These are phyloP conservation scores for Argya squamiceps DNA, from an alignment of 2,797 vertebrate species.

Conservation along the genomic window DNA sequence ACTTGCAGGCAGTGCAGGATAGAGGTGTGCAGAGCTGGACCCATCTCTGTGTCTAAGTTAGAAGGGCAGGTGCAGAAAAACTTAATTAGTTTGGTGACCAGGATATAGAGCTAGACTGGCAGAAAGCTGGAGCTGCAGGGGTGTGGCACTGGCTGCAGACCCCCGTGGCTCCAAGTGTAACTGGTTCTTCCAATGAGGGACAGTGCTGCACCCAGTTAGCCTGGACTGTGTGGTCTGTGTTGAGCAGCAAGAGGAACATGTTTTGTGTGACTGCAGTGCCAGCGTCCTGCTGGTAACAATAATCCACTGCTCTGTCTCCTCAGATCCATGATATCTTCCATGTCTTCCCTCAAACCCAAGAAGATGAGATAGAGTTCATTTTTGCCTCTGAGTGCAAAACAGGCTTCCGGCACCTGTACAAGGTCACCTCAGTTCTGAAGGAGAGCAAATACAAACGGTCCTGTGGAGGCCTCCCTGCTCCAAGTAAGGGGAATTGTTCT, in stretches of 20 bases:
- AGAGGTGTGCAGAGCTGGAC: not conserved
- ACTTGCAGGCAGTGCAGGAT: not conserved
- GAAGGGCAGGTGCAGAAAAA: not conserved
- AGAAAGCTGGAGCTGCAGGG: not conserved
- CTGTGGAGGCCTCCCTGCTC: conserved; percentile 73
- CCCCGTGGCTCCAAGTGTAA: not conserved
- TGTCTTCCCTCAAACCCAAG: conserved; percentile 79
- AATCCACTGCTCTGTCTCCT: conserved; percentile 18
- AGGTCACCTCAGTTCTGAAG: conserved; percentile 75
- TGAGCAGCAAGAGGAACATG: not conserved
- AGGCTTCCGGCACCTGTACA: conserved; percentile 82
- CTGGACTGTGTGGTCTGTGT: not conserved
- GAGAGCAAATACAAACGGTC: conserved; percentile 79
- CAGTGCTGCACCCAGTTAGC: not conserved
- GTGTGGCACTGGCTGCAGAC: not conserved
- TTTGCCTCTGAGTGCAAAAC: conserved; percentile 85
- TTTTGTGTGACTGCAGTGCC: not conserved
- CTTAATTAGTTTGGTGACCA: not conserved
- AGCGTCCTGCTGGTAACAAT: not conserved
- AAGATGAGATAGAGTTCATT: conserved; percentile 83
- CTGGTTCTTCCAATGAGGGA: not conserved
- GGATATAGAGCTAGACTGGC: not conserved
- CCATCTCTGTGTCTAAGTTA: not conserved
- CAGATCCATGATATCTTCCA: conserved; percentile 85
- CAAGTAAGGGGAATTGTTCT: conserved; percentile 62